These are phyloP conservation scores for Hydrophis major DNA, from an alignment of 2,797 vertebrate species.

Conservation along the genomic window DNA sequence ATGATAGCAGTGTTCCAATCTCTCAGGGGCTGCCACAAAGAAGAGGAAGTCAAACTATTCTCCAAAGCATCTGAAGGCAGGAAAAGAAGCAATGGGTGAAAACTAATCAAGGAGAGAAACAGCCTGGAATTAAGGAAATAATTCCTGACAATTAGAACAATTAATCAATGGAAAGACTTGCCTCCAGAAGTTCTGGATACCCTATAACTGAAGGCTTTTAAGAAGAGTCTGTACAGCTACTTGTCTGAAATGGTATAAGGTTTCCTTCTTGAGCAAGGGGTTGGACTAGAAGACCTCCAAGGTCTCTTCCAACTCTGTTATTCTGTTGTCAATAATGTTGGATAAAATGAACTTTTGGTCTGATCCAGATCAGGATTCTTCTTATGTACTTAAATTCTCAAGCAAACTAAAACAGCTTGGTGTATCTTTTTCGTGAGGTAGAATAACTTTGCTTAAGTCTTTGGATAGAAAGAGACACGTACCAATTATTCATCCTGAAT, in stretches of 20 bases:
- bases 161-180: neutral
- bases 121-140: neutral
- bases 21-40: neutral
- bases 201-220: neutral
- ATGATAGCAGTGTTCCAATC: neutral
- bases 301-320: neutral
- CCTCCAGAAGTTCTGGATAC: neutral
- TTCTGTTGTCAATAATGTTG: neutral
- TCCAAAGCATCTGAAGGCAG: neutral
- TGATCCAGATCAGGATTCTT: neutral
- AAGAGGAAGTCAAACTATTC: neutral
- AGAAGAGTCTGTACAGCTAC: neutral
- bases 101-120: neutral
- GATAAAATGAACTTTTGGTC: neutral
- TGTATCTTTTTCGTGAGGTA: neutral
- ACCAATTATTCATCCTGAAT: neutral
- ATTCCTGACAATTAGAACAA: neutral
- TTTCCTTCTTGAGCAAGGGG: neutral
- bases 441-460: neutral
- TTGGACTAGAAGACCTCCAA: neutral
- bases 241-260: neutral
- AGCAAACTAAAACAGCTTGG: neutral
- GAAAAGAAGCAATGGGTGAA: neutral
- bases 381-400: neutral
- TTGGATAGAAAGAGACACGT: neutral